Evolutionary conservation across 2,888 invertebrate species (phyloP).

Genomic region (Lasioglossum leucozonium): DNA sequence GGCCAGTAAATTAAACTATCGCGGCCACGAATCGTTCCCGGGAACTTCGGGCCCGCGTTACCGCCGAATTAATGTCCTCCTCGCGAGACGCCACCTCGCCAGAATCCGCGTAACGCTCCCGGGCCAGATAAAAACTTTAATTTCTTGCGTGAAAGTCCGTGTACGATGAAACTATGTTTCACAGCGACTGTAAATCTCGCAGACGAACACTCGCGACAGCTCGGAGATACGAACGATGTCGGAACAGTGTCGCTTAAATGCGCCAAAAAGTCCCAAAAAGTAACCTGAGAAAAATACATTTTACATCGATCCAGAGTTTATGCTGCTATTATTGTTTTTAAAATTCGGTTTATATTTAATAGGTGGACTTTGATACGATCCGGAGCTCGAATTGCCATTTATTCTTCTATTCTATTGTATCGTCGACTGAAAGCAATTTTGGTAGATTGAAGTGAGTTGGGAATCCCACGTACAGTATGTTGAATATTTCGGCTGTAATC

Average conservation of each 20-base stretch:
- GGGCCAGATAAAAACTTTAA: slow-evolving; percentile 48
- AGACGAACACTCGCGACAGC: slow-evolving; percentile 20
- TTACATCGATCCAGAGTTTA: not conserved
- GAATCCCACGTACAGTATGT: too few relatives aligned
- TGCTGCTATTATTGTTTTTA: not conserved
- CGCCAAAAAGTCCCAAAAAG: not conserved
- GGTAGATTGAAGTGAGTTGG: too few relatives aligned
- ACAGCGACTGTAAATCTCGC: not conserved
- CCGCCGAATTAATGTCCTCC: slow-evolving; percentile 27
- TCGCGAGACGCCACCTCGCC: not conserved
- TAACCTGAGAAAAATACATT: not conserved
- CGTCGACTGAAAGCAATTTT: too few relatives aligned
- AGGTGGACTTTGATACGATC: too few relatives aligned
- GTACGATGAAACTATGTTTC: not conserved
- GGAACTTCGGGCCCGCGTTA: slow-evolving; percentile 22
- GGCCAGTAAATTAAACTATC: slow-evolving; percentile 21
- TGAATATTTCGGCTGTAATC: too few relatives aligned
- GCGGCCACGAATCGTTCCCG: slow-evolving; percentile 20
- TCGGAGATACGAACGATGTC: not conserved
- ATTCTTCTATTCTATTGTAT: too few relatives aligned
- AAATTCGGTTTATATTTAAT: too few relatives aligned
- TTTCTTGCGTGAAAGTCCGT: slow-evolving; percentile 19
- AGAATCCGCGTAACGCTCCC: slow-evolving; percentile 27
- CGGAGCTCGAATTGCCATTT: too few relatives aligned
- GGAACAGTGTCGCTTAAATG: not conserved